Percentiles rank a stretch among this genome's conserved stretches.
These are phyloP conservation scores for Eudasyphora cyanicolor DNA, from an alignment of 2,888 invertebrate species.

Conservation along the genomic window DNA sequence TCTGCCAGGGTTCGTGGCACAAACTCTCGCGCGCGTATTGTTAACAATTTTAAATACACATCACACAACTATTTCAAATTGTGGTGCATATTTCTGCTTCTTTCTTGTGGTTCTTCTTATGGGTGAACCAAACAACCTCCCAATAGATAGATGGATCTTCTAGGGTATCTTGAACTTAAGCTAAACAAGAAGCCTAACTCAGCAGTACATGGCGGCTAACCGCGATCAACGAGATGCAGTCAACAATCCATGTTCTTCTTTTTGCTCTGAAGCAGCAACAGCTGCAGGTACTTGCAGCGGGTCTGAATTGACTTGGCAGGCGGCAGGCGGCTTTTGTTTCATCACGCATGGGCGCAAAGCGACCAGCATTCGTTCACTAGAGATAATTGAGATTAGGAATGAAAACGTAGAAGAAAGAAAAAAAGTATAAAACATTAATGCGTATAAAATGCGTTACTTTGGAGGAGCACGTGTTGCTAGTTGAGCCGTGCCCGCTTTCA, in stretches of 20 bases:
- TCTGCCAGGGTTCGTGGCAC: background rate
- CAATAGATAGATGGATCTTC: background rate
- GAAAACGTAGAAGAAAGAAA: background rate
- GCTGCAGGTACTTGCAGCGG: background rate
- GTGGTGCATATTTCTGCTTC: conserved; percentile 22
- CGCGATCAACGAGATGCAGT: background rate
- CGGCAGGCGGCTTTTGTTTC: conserved; percentile 52
- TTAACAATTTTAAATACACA: conserved; percentile 57
- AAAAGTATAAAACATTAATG: background rate
- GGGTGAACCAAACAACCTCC: background rate
- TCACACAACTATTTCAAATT: conserved; percentile 57
- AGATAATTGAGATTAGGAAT: conserved; percentile 35
- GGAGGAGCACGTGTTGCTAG: conserved; percentile 55
- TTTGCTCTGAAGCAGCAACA: background rate
- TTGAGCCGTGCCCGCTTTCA: conserved; percentile 7
- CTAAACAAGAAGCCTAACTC: background rate
- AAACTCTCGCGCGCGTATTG: conserved; percentile 44
- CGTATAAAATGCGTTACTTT: conserved; percentile 57
- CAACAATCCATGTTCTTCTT: background rate
- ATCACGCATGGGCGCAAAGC: conserved; percentile 16
- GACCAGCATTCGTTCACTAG: background rate
- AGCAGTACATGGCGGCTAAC: background rate
- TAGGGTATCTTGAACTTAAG: background rate
- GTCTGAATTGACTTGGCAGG: background rate
- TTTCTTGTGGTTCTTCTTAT: background rate